phyloP scores from a whole-genome alignment of 2,797 vertebrate genomes.

The Apogon hyalosoma region DNA sequence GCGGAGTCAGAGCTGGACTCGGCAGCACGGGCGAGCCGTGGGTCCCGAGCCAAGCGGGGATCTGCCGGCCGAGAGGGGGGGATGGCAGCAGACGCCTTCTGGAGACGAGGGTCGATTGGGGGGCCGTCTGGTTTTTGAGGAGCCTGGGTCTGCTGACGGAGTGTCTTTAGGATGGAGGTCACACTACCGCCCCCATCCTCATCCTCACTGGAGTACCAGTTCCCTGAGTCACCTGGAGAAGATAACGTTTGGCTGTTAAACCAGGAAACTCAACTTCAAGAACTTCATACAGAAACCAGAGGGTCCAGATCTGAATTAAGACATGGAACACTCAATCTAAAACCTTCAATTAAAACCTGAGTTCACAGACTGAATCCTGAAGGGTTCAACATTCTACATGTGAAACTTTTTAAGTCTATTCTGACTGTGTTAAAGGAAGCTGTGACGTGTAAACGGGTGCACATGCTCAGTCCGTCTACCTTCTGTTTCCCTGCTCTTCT shows the following conservation, averaged over 20 bases:
- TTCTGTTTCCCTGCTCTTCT: slow-evolving; percentile 85
- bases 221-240: slow-evolving; percentile 90
- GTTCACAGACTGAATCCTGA: too few relatives aligned
- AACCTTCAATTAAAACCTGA: too few relatives aligned
- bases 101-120: slow-evolving; percentile 88
- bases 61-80: slow-evolving; percentile 85
- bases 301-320: too few relatives aligned
- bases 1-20: slow-evolving; percentile 65
- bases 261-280: not conserved
- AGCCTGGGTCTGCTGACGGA: slow-evolving; percentile 90
- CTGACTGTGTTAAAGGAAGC: too few relatives aligned
- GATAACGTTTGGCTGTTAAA: not conserved
- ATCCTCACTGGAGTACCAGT: slow-evolving; percentile 98
- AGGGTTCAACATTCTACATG: too few relatives aligned
- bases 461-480: slow-evolving; percentile 74
- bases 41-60: slow-evolving; percentile 86
- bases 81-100: slow-evolving; percentile 76
- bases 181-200: slow-evolving; percentile 94
- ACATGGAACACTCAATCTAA: too few relatives aligned
- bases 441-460: not conserved
- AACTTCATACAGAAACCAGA: too few relatives aligned
- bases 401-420: too few relatives aligned
- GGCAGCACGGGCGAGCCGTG: slow-evolving; percentile 84
- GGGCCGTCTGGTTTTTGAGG: slow-evolving; percentile 70
- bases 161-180: slow-evolving; percentile 92